Conservation (phyloP, 2,797 vertebrate genomes). For the Crax fasciolata region DNA sequence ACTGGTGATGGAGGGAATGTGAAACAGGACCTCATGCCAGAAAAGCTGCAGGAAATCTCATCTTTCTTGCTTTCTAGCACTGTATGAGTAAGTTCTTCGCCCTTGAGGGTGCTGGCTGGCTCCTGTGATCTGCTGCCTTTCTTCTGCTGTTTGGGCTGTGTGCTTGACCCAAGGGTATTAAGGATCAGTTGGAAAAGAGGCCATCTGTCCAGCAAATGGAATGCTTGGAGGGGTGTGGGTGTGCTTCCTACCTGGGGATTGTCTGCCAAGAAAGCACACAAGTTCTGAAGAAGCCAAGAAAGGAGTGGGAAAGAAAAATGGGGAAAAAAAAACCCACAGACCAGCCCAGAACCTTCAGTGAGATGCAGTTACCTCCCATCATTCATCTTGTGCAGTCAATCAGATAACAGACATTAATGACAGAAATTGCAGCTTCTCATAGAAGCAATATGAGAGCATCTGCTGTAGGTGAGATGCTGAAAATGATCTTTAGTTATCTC, state of each 20-base stretch:
- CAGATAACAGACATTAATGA: neutral
- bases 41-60: neutral
- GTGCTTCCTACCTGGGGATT: neutral
- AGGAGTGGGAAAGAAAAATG: neutral
- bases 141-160: neutral
- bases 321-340: too few relatives aligned
- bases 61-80: conserved; percentile 33
- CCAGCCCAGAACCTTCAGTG: neutral
- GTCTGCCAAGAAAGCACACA: neutral
- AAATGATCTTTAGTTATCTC: neutral
- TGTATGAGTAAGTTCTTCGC: neutral
- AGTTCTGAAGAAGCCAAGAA: neutral
- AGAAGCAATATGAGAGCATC: neutral
- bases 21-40: neutral
- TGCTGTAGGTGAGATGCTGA: neutral
- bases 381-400: neutral
- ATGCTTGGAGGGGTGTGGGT: neutral
- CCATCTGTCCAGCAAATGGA: conserved; percentile 1
- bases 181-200: neutral
- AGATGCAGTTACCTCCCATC: neutral
- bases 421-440: neutral
- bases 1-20: neutral
- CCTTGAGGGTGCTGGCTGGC: neutral
- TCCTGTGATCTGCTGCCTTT: neutral
- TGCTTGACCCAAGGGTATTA: neutral